Percentiles rank a stretch among this genome's conserved stretches.
These are phyloP conservation scores for Pristionchus arcanus DNA, from an alignment of 2,888 invertebrate genomes.

Conservation along the genomic window DNA sequence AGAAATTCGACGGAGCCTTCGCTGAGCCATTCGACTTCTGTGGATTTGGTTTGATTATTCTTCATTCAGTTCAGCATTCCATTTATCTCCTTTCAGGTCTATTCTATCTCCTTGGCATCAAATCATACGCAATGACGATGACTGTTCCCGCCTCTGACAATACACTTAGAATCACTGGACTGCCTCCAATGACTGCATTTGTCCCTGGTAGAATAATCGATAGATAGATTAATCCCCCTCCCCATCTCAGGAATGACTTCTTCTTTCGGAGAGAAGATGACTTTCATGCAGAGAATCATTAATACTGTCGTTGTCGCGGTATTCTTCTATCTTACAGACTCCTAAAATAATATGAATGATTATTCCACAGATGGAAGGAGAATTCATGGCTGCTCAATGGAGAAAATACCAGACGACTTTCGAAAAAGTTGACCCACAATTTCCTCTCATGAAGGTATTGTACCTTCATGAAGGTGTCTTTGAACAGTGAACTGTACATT, in stretches of 20 bases:
- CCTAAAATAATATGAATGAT: too few species aligned
- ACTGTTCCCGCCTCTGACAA: conserved; percentile 13
- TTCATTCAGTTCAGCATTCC: background rate
- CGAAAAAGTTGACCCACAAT: conserved; percentile 3
- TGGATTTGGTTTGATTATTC: conserved; percentile 1
- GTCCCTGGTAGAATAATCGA: background rate
- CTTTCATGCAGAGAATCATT: background rate
- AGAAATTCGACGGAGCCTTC: conserved; percentile 44
- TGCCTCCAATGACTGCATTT: conserved; percentile 9
- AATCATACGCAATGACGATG: conserved; percentile 41
- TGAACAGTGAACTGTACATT: background rate
- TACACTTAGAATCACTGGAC: conserved; percentile 26
- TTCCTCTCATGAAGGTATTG: background rate
- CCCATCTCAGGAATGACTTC: conserved; percentile 13
- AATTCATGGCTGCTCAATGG: conserved; percentile 12
- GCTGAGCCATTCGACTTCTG: conserved; percentile 34
- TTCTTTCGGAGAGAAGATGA: conserved; percentile 16
- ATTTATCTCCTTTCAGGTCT: background rate
- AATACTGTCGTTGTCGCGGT: conserved; percentile 2
- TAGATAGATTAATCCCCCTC: background rate
- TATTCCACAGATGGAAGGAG: background rate
- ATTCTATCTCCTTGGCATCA: conserved; percentile 33
- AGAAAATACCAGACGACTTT: background rate
- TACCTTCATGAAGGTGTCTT: too few species aligned
- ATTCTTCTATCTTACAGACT: background rate